Base-by-base conservation (phyloP, 2,888 invertebrate genomes). In the Uropetala carovei region DNA sequence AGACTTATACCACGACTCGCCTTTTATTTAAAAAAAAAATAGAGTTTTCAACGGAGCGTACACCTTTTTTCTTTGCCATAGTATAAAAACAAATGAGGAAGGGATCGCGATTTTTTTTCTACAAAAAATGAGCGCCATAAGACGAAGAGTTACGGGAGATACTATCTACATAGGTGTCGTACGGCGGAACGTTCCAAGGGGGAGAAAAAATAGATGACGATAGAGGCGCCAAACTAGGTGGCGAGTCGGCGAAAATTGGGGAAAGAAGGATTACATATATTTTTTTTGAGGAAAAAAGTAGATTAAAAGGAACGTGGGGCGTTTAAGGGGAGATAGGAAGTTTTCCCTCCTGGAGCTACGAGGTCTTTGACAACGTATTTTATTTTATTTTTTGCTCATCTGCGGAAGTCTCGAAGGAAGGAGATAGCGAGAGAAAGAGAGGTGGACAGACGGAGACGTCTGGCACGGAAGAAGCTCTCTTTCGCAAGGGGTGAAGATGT, bases 371-470 rank as follows among this genome's bases (percentile, higher is more conserved):
- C 1, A 5, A 43, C 43, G 43, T 3, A 3, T 43, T 43, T n/a
- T n/a, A n/a, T n/a, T n/a, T n/a, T n/a, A n/a, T n/a, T 43, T 43
- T 43, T 43, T 43, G 5, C 43, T 43, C 43, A 43, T 43, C 43
- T 43, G 43, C 1, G 43, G 1, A 43, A 43, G 43, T 43, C 43
- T 5, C 43, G 43, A 5, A 5, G 5, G 43, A 43, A 43, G 1
- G 43, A n/a, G 81, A 27, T 13, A 56, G 16, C 13, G 11, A 5
- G 82, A 43, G 56, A 82, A 82, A 82, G 56, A 43, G 89, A 64
- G 64, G 89, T 30, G 64, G 56, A 68, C 22, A 27, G 27, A 75
- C 22, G 13, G 68, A 64, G 86, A 64, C 30, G 86, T 64, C 86
- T 86, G 60, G 89, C 43, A 64, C 64, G 89, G 68, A 89, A 89